Evolutionary conservation across 2,888 invertebrate genomes (phyloP), one percentile per base, ranked within the genome.

Genomic region (Spialia ferax): DNA sequence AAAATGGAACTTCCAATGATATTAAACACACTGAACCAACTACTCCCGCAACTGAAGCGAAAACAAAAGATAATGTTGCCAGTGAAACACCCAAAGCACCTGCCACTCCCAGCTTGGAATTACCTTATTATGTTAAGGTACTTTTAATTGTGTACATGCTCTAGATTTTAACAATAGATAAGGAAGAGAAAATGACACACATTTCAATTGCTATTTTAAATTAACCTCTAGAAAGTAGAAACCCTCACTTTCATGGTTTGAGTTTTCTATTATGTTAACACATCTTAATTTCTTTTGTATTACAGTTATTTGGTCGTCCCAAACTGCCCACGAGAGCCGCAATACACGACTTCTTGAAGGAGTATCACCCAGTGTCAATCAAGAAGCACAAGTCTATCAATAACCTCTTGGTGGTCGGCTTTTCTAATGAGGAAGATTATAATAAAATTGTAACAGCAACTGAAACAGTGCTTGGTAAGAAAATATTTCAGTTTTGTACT

Each of bases 341-440:
- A 1, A 88, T 91, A 85, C 84, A 85, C 55, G 64, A 72, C 7
- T 93, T 91, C 77, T 76, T 93, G 32, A 75, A 80, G 6, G 54
- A 79, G 5, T 92, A 79, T 74, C 75, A 82, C 13, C 87, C 90
- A 0, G 76, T 75, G n/a, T 77, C 82, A 1, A 85, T 91, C 15
- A 93, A 93, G 74, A 89, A 89, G 64, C 90, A 90, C 70, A 86
- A 84, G 65, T 72, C 73, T 22, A 76, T 88, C 35, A 83, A 81
- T 64, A 88, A 88, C 71, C 74, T 92, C 45, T 74, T 93, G 54
- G 89, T 89, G 55, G 78, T 91, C 20, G 86, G 86, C 0, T 90
- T 91, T 57, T 38, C 69, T 1, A 77, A 83, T 1, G 83, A 86
- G 69, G 77, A 80, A 5, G 75, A 82, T 35, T 86, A 74, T 65